These are phyloP conservation scores for Cenopis cana DNA, from an alignment of 2,888 invertebrate species.

Conservation along the genomic window DNA sequence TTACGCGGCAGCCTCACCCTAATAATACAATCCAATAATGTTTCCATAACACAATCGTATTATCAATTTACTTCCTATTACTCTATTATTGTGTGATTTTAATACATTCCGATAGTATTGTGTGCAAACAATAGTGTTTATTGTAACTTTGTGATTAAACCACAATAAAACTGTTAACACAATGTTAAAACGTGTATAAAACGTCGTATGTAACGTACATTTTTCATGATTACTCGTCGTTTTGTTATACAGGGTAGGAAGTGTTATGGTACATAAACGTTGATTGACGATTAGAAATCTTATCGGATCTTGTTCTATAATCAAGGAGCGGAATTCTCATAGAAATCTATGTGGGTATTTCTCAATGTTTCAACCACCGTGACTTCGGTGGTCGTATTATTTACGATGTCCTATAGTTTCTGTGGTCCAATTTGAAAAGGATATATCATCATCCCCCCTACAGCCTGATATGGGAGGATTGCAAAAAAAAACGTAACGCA, in stretches of 20 bases:
- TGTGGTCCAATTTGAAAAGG: no score
- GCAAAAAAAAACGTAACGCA: no score
- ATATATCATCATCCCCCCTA: no score
- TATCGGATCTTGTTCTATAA: not conserved
- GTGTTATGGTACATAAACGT: slow-evolving; percentile 3
- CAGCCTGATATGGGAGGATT: no score
- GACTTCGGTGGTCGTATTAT: no score
- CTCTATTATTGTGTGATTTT: not conserved
- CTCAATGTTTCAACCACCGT: no score
- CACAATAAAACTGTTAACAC: slow-evolving; percentile 18
- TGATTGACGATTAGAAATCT: not conserved
- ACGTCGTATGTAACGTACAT: slow-evolving; percentile 41
- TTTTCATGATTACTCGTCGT: not conserved
- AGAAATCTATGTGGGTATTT: no score
- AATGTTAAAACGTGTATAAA: not conserved
- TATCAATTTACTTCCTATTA: not conserved
- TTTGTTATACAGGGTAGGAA: not conserved
- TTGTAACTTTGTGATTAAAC: not conserved
- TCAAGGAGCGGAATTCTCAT: no score
- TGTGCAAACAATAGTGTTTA: slow-evolving; percentile 15
- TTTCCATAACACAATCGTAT: no score
- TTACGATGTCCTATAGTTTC: no score
- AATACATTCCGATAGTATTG: not conserved
- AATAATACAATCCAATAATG: no score
- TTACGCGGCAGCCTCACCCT: no score